Percentiles rank a stretch among this genome's conserved stretches.
These are phyloP conservation scores for Rhynchonycteris naso DNA, from an alignment of 2,797 vertebrate species.

Conservation along the genomic window DNA sequence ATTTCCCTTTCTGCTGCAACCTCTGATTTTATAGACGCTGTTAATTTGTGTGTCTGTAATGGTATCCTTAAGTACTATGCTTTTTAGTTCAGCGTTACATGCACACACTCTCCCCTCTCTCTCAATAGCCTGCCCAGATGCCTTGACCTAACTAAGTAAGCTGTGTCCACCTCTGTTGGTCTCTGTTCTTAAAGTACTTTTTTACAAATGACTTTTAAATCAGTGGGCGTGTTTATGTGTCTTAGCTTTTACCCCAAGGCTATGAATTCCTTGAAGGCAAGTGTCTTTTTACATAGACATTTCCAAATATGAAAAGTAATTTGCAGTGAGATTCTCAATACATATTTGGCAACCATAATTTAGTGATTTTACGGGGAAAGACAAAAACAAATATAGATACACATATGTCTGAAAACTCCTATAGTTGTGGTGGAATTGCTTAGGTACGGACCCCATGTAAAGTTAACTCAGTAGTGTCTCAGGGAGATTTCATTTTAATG, in stretches of 20 bases:
- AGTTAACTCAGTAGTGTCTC: conserved; percentile 68
- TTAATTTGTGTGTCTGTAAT: neutral
- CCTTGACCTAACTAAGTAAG: too few relatives aligned
- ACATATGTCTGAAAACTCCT: neutral
- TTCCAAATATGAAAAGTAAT: neutral
- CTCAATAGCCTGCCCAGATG: neutral
- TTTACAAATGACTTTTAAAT: neutral
- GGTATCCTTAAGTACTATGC: neutral
- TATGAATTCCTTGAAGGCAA: neutral
- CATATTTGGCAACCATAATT: conserved; percentile 32
- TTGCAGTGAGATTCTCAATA: neutral
- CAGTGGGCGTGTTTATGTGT: neutral
- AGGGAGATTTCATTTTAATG: conserved; percentile 67
- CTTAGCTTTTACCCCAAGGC: neutral
- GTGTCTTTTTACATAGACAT: neutral
- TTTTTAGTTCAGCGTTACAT: neutral
- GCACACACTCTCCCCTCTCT: neutral
- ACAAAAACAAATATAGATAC: conserved; percentile 31
- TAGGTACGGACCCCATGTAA: conserved; percentile 36
- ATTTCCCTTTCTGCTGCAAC: neutral
- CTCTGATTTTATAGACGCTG: neutral
- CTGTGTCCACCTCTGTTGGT: neutral
- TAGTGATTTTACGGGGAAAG: conserved; percentile 35
- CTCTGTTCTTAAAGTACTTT: neutral
- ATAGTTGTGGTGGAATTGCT: conserved; percentile 34